Evolutionary conservation across 2,888 invertebrate species (phyloP).

Genomic region (Taenaris catops): DNA sequence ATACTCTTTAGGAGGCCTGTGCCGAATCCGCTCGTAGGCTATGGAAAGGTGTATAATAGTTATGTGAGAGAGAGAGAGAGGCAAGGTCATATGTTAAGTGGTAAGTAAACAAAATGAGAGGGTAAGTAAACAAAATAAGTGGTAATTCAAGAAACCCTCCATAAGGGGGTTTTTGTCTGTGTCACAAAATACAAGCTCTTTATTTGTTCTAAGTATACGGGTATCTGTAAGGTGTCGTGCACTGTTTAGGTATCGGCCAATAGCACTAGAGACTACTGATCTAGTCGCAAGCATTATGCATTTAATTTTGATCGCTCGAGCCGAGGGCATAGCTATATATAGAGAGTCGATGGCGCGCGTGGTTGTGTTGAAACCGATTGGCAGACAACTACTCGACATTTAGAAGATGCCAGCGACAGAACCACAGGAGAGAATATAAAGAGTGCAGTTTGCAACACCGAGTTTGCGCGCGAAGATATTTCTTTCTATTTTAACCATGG

Average conservation of each 20-base stretch:
- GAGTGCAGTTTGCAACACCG: constrained; percentile 80
- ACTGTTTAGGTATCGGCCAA: constrained; percentile 75
- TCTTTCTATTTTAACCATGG: too few species aligned
- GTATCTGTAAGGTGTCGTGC: constrained; percentile 73
- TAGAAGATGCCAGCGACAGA: constrained; percentile 74
- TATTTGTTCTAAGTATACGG: constrained; percentile 64
- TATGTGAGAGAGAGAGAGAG: constrained; percentile 72
- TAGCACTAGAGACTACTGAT: constrained; percentile 77
- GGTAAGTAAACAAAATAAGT: constrained; percentile 62
- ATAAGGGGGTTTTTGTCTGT: constrained; percentile 65
- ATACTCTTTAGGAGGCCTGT: constrained; percentile 81
- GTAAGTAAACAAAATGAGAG: constrained; percentile 61
- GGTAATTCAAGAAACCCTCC: too few species aligned
- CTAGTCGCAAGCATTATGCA: constrained; percentile 78
- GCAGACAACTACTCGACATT: constrained; percentile 67
- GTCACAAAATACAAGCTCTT: constrained; percentile 80
- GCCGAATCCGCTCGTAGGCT: constrained; percentile 80
- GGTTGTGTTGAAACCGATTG: constrained; percentile 61
- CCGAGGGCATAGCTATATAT: constrained; percentile 71
- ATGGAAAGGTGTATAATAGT: constrained; percentile 79
- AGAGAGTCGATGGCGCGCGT: constrained; percentile 67
- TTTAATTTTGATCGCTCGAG: constrained; percentile 73
- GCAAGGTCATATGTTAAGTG: constrained; percentile 65
- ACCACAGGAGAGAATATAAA: constrained; percentile 76
- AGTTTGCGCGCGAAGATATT: constrained; percentile 56